phyloP scores from a whole-genome alignment of 35 echinoderm and acorn worm genomes.

The Eucidaris tribuloides region DNA sequence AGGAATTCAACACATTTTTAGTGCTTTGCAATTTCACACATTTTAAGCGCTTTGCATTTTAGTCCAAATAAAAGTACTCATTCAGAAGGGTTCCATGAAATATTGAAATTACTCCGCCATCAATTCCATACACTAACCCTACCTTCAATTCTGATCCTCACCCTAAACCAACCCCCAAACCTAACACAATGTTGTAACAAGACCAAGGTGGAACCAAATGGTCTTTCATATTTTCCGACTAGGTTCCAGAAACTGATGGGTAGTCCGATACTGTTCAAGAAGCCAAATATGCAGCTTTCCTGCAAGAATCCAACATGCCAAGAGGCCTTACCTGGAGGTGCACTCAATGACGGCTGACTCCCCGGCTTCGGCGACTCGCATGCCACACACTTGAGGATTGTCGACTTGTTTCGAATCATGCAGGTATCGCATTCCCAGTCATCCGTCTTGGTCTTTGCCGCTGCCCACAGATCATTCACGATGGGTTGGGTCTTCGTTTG shows the following conservation, averaged over 20 bases:
- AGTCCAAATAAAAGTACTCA: too few species aligned
- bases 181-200: too few species aligned
- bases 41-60: too few species aligned
- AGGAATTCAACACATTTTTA: too few species aligned
- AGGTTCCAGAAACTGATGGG: background rate
- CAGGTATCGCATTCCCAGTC: slow-evolving; percentile 88
- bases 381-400: slow-evolving; percentile 68
- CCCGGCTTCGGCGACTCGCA: slow-evolving; percentile 82
- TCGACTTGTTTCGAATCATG: slow-evolving; percentile 74
- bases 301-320: too few species aligned
- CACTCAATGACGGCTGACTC: slow-evolving; percentile 41
- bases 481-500: background rate
- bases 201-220: background rate
- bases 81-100: too few species aligned
- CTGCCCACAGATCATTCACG: slow-evolving; percentile 32
- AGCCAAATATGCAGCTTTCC: too few species aligned
- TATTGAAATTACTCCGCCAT: too few species aligned
- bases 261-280: background rate
- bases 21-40: too few species aligned
- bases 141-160: too few species aligned
- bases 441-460: slow-evolving; percentile 67
- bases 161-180: too few species aligned
- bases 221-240: background rate
- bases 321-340: slow-evolving; percentile 68
- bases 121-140: too few species aligned